Base-by-base conservation (phyloP, 2,888 invertebrate genomes). In the Hypena proboscidalis region DNA sequence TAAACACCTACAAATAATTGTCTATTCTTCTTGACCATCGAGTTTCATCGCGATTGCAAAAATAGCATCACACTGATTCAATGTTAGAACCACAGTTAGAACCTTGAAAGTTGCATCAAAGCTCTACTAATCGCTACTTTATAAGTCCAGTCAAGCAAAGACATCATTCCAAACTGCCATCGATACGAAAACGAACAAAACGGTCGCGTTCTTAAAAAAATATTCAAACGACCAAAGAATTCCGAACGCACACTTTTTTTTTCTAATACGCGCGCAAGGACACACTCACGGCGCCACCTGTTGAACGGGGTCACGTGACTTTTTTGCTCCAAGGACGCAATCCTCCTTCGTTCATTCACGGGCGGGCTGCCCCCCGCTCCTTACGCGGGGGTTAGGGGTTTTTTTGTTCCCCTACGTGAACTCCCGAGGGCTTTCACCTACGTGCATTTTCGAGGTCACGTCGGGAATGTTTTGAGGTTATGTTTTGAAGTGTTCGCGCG, bases 321-420 rank as follows among this genome's bases (percentile, higher is more conserved):
- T 90, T 90, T 90, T 90, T 90, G 87, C 87, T 85, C 77, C 85
- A 90, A 90, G 90, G 89, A 90, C 89, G 87, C 81, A 77, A 79
- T 82, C 85, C 88, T 86, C 90, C 89, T 89, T 89, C 88, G 85
- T 85, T 86, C 90, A 90, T 90, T 90, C 90, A 90, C 82, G 90
- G 89, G 88, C 76, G 88, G 83, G 66, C 65, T 68, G 61, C 74
- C 82, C 85, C 84, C 81, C 83, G 77, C 84, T 82, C 86, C 85
- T 85, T 85, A 74, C 74, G 83, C 82, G 85, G 80, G 83, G 75
- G 83, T 80, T 78, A 79, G 83, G 80, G 80, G 80, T 81, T 89
- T 90, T 90, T 90, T 90, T 89, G 86, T 83, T 85, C 85, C 89
- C 87, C 85, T 83, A 85, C 87, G 85, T 85, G 82, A 82, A 80